Evolutionary conservation across 2,113 vertebrate genomes (phyloP).

Genomic region (Coregonus clupeaformis): DNA sequence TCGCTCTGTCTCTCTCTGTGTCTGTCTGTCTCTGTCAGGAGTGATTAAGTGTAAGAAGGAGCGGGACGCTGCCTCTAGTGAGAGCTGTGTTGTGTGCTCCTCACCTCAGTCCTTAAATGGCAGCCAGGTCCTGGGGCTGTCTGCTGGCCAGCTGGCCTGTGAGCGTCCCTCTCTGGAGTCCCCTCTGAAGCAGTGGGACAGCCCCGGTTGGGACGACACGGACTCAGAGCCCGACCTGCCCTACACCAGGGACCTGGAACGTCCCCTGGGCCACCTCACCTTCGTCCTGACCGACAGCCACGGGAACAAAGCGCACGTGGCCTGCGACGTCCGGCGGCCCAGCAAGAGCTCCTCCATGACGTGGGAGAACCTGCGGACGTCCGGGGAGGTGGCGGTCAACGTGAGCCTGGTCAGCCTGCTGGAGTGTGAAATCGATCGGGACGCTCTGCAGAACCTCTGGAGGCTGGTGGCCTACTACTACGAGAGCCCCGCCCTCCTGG

Average conservation of each 20-base stretch:
- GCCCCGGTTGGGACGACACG: slow-evolving; percentile 63
- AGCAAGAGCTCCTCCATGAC: slow-evolving; percentile 57
- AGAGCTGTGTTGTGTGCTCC: slow-evolving; percentile 67
- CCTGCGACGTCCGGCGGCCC: slow-evolving; percentile 70
- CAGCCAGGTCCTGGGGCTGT: slow-evolving; percentile 58
- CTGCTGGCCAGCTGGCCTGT: slow-evolving; percentile 64
- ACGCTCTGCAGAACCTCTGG: slow-evolving; percentile 76
- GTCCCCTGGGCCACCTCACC: slow-evolving; percentile 68
- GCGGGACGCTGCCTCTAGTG: slow-evolving; percentile 55
- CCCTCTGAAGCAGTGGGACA: slow-evolving; percentile 68
- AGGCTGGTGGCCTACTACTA: slow-evolving; percentile 80
- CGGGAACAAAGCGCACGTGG: slow-evolving; percentile 74
- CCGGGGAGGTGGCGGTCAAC: slow-evolving; percentile 64
- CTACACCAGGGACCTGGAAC: slow-evolving; percentile 72
- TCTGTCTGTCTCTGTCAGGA: slow-evolving; percentile 48
- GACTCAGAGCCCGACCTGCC: slow-evolving; percentile 72
- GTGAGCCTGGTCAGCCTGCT: slow-evolving; percentile 67
- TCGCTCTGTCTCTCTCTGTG: not conserved
- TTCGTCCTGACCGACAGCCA: slow-evolving; percentile 76
- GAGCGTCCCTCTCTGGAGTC: slow-evolving; percentile 67
- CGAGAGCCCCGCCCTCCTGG: slow-evolving; percentile 74
- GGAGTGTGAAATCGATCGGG: slow-evolving; percentile 77
- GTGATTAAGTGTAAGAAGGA: slow-evolving; percentile 80
- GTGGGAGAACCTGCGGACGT: slow-evolving; percentile 60
- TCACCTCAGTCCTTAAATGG: slow-evolving; percentile 70